Conservation (phyloP, 1,140 invertebrate genomes). For the Orius laevigatus region DNA sequence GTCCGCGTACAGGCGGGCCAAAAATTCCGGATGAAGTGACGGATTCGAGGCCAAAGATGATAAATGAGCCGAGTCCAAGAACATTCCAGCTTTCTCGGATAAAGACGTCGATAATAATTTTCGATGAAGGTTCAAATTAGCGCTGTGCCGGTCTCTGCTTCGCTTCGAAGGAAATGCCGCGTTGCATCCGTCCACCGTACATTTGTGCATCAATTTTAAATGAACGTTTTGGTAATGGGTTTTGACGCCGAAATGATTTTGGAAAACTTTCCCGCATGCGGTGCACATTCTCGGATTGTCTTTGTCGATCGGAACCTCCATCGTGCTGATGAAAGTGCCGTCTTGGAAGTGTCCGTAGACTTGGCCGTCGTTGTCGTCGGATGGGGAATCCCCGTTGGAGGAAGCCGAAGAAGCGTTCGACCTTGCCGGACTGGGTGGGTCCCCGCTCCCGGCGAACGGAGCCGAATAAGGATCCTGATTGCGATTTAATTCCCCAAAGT, state of each 20-base stretch:
- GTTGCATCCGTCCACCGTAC: conserved; percentile 89
- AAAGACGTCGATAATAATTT: conserved; percentile 65
- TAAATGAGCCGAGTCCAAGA: conserved; percentile 21
- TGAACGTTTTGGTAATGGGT: conserved; percentile 93
- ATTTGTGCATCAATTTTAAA: conserved; percentile 90
- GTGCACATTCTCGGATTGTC: conserved; percentile 71
- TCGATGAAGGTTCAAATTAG: conserved; percentile 79
- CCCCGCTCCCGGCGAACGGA: conserved; percentile 28
- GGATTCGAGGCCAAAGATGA: conserved; percentile 31
- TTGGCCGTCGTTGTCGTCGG: conserved; percentile 39
- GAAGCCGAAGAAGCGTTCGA: conserved; percentile 32
- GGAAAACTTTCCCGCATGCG: conserved; percentile 84
- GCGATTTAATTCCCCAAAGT: conserved; percentile 39
- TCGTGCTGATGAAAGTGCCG: conserved; percentile 50
- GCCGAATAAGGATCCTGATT: conserved; percentile 30
- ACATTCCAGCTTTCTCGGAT: conserved; percentile 17
- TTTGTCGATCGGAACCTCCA: conserved; percentile 69
- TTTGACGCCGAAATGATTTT: conserved; percentile 89
- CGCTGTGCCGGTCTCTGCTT: conserved; percentile 80
- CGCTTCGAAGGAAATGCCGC: conserved; percentile 90
- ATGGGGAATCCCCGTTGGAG: conserved; percentile 37
- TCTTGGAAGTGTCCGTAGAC: conserved; percentile 53
- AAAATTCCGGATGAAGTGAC: conserved; percentile 52
- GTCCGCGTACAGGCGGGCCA: conserved; percentile 67
- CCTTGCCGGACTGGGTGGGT: conserved; percentile 35